Percentiles rank a stretch among this genome's conserved stretches.
Conservation (phyloP, 2,797 vertebrate genomes). For the Alfaro cultratus region DNA sequence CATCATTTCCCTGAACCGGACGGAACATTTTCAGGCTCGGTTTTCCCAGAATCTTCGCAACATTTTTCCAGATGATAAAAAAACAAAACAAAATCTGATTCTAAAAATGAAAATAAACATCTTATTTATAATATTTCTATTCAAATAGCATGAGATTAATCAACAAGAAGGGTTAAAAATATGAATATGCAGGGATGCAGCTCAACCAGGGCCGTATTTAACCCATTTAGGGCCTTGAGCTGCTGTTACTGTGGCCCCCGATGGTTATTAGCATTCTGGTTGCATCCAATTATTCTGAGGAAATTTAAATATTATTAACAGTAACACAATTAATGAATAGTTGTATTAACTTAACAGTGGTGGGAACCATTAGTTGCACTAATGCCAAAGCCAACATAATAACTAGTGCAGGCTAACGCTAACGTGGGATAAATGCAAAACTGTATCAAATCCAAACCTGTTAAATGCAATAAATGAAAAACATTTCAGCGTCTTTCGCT, state of each 20-base stretch:
- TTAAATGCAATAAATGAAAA: neutral
- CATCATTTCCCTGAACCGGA: constrained; percentile 26
- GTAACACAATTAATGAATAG: neutral
- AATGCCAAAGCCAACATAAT: no score
- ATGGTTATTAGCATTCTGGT: neutral
- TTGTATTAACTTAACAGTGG: neutral
- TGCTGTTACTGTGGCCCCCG: neutral
- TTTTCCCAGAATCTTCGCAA: neutral
- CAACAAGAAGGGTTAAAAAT: neutral
- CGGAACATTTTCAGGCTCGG: neutral
- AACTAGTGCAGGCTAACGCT: no score
- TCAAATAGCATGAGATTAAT: neutral
- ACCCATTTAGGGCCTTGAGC: neutral
- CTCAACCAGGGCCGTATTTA: neutral
- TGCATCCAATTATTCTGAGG: neutral
- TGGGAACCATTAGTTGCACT: no score
- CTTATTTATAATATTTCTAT: neutral
- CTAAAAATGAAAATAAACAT: neutral
- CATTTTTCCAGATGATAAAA: no score
- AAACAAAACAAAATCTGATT: neutral
- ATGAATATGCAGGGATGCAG: neutral
- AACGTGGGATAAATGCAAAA: neutral
- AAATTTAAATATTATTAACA: neutral
- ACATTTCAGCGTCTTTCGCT: neutral
- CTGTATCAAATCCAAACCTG: neutral